A percentile compares a stretch with the other conserved stretches of the same genome.
Conservation (phyloP, 2,888 invertebrate genomes). For the Rugalucina vietnamica region DNA sequence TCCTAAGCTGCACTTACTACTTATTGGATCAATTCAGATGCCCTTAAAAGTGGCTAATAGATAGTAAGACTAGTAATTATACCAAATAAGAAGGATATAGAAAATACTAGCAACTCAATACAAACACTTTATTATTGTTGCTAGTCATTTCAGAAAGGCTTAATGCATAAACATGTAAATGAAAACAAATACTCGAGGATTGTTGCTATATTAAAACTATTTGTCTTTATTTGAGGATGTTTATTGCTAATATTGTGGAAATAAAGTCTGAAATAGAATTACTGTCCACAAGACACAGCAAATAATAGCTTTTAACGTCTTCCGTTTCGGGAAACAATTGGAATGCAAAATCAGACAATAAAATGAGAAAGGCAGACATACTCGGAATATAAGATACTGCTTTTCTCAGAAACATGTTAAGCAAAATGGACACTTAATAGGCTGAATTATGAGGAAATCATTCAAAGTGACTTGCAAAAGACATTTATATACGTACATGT, state of each 20-base stretch:
- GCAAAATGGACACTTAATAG: not conserved
- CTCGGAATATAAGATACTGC: not conserved
- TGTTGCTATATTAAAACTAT: not conserved
- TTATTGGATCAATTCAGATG: no score
- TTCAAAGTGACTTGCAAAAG: not conserved
- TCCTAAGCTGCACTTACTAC: no score
- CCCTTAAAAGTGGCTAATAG: no score
- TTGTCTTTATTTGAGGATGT: no score
- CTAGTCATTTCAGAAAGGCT: no score
- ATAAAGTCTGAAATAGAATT: not conserved
- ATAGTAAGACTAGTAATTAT: no score
- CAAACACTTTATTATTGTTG: no score
- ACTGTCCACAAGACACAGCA: not conserved
- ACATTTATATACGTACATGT: no score
- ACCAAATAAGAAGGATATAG: no score
- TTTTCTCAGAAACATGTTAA: not conserved
- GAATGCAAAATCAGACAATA: not conserved
- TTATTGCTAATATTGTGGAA: not conserved
- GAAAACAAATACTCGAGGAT: not conserved
- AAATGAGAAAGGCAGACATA: not conserved
- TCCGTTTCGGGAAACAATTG: not conserved
- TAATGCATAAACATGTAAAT: no score
- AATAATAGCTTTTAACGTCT: not conserved
- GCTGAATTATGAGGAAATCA: not conserved
- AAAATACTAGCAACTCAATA: no score